A percentile compares a stretch with the other conserved stretches of the same genome.
phyloP scores from a whole-genome alignment of 2,888 invertebrate genomes.

The Aromia moschata region DNA sequence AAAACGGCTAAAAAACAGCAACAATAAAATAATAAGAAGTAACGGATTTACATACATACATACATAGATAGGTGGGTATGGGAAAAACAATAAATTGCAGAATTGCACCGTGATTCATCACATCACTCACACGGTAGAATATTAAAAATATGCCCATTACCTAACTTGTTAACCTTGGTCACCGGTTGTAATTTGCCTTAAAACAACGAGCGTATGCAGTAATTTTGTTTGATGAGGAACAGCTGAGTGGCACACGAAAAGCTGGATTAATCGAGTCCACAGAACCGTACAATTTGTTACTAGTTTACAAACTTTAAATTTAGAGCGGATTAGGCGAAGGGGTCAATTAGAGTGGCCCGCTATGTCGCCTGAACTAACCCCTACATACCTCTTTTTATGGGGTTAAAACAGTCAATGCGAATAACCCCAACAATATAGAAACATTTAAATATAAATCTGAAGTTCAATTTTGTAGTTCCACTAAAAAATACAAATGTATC shows the following conservation, averaged over 20 bases:
- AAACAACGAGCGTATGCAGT: background rate
- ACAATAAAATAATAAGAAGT: background rate
- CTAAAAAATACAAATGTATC: no score
- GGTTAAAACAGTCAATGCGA: no score
- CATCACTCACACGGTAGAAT: constrained; percentile 10
- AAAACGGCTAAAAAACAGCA: background rate
- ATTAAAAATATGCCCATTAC: constrained; percentile 32
- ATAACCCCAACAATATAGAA: no score
- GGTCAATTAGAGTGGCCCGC: background rate
- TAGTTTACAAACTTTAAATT: no score
- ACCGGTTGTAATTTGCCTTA: constrained; percentile 23
- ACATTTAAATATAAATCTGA: no score
- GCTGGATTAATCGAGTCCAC: no score
- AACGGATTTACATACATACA: no score
- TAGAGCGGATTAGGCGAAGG: no score
- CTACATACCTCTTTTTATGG: no score
- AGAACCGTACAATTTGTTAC: no score
- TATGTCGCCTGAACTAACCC: background rate
- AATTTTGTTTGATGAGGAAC: background rate
- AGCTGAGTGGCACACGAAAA: background rate
- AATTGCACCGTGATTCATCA: constrained; percentile 16
- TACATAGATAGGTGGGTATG: background rate
- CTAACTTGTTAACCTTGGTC: constrained; percentile 36
- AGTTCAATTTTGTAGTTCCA: no score
- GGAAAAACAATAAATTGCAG: constrained; percentile 5